Percentiles rank a stretch among this genome's conserved stretches.
Evolutionary conservation across 2,888 invertebrate species (phyloP).

Genomic region (Buathra laborator): DNA sequence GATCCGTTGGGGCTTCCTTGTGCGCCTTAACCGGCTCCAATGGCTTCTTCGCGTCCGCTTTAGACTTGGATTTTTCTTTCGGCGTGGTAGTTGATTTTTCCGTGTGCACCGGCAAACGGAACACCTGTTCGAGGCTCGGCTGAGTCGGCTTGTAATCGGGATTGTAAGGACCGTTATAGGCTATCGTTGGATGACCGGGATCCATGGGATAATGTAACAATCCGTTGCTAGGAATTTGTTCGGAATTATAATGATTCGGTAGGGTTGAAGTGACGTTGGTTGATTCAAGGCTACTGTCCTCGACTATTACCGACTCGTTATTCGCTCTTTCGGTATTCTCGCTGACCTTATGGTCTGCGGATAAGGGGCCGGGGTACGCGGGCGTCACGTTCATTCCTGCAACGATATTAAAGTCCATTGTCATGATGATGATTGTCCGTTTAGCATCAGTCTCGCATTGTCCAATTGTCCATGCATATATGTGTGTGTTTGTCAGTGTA

Average conservation of each 20-base stretch:
- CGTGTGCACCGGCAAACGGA: slow-evolving; percentile 74
- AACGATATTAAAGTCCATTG: slow-evolving; percentile 75
- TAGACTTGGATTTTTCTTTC: slow-evolving; percentile 79
- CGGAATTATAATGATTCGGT: slow-evolving; percentile 33
- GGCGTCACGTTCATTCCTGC: slow-evolving; percentile 82
- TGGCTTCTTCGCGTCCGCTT: slow-evolving; percentile 81
- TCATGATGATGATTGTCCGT: slow-evolving; percentile 66
- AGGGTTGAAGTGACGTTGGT: slow-evolving; percentile 28
- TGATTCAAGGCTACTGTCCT: slow-evolving; percentile 44
- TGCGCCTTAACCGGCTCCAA: slow-evolving; percentile 78
- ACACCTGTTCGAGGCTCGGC: slow-evolving; percentile 80
- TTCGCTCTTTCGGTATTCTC: slow-evolving; percentile 75
- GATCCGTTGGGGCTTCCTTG: slow-evolving; percentile 76
- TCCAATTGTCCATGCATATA: slow-evolving; percentile 63
- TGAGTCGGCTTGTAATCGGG: slow-evolving; percentile 83
- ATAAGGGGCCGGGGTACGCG: slow-evolving; percentile 78
- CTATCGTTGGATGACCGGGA: slow-evolving; percentile 81
- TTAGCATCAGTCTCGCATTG: slow-evolving; percentile 46
- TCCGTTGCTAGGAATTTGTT: slow-evolving; percentile 58
- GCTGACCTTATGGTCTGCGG: slow-evolving; percentile 72
- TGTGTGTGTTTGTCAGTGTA: slow-evolving; percentile 68
- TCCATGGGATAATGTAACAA: slow-evolving; percentile 82
- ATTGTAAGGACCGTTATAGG: slow-evolving; percentile 85
- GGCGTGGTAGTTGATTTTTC: slow-evolving; percentile 73
- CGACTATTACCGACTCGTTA: slow-evolving; percentile 76